Evolutionary conservation across 2,888 invertebrate genomes (phyloP).

Genomic region (Scaptomyza reducta): DNA sequence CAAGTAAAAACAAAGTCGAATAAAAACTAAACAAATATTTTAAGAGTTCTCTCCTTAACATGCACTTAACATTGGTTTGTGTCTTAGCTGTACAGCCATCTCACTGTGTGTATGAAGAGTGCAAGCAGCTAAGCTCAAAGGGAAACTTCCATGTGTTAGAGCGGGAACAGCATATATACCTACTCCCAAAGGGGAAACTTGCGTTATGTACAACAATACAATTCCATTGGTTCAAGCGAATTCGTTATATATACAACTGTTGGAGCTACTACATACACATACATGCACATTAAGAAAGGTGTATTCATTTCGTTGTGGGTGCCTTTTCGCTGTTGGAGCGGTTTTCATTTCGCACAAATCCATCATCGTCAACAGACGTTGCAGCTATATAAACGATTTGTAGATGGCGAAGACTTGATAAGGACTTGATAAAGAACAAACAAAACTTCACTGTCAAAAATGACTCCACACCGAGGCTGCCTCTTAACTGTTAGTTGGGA

Average conservation of each 20-base stretch:
- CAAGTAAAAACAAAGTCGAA: neutral
- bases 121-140: neutral
- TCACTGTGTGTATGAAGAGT: conserved; percentile 20
- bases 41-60: conserved; percentile 23
- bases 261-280: conserved; percentile 8
- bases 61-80: conserved; percentile 54
- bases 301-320: conserved; percentile 28
- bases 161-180: neutral
- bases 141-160: conserved; percentile 7
- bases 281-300: neutral
- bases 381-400: conserved; percentile 15
- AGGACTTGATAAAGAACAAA: conserved; percentile 14
- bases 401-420: conserved; percentile 39
- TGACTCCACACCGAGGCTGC: neutral
- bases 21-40: neutral
- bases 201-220: conserved; percentile 36
- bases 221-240: conserved; percentile 41
- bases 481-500: neutral
- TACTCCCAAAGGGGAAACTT: conserved; percentile 44
- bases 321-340: conserved; percentile 26
- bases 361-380: conserved; percentile 72
- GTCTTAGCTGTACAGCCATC: conserved; percentile 36
- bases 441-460: conserved; percentile 3
- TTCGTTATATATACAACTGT: conserved; percentile 39
- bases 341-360: conserved; percentile 61